These are phyloP conservation scores for Porites cylindrica DNA, from an alignment of 92 coral and sea anemone genomes.

Conservation along the genomic window DNA sequence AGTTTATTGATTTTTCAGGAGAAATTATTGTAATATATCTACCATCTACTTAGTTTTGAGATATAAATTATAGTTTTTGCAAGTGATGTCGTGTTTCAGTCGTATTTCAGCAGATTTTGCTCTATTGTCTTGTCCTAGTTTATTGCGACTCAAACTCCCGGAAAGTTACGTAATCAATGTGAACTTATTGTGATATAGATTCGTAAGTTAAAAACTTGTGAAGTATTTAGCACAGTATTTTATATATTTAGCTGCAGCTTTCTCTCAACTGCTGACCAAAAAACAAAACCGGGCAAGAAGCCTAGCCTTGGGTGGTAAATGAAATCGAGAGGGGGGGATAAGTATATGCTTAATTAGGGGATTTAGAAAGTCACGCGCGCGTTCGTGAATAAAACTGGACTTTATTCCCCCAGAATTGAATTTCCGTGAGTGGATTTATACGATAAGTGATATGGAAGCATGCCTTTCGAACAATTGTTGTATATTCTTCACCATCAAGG, in stretches of 20 bases:
- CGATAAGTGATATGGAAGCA: not conserved
- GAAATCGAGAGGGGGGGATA: too few relatives aligned
- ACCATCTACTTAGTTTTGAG: not conserved
- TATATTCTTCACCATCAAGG: too few relatives aligned
- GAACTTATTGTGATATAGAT: too few relatives aligned
- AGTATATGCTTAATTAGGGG: too few relatives aligned
- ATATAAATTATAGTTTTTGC: not conserved
- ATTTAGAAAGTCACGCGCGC: not conserved
- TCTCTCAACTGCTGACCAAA: too few relatives aligned
- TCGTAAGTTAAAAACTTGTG: too few relatives aligned
- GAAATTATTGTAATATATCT: not conserved
- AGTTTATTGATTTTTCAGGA: not conserved
- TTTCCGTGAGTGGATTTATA: not conserved
- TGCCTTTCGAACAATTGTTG: not conserved
- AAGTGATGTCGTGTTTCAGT: not conserved
- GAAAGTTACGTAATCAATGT: too few relatives aligned
- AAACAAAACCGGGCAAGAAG: too few relatives aligned
- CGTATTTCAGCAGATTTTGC: not conserved
- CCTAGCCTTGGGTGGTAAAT: too few relatives aligned
- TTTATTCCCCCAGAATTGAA: not conserved
- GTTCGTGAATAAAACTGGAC: not conserved
- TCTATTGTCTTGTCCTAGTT: not conserved
- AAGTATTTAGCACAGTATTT: too few relatives aligned
- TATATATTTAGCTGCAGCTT: too few relatives aligned
- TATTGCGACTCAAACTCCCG: not conserved